Evolutionary conservation across 2,888 invertebrate genomes (phyloP).

Genomic region (Zaprionus bogoriensis): DNA sequence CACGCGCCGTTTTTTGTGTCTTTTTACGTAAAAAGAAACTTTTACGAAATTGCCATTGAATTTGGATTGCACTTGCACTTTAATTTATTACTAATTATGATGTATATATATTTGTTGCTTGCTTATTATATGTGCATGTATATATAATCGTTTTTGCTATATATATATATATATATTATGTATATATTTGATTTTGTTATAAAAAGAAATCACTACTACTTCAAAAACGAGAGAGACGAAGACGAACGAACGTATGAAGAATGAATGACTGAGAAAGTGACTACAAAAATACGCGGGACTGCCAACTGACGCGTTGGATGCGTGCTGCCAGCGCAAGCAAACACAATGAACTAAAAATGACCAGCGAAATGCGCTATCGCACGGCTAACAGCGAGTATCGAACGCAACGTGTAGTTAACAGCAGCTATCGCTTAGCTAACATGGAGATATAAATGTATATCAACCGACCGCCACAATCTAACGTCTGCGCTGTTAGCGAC

Average conservation of each 20-base stretch:
- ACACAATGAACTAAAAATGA: constrained; percentile 8
- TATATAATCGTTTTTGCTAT: constrained; percentile 37
- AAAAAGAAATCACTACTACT: constrained; percentile 57
- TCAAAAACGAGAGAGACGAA: constrained; percentile 57
- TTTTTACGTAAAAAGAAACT: constrained; percentile 68
- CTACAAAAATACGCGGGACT: constrained; percentile 41
- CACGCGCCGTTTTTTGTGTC: constrained; percentile 68
- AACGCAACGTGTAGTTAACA: not conserved
- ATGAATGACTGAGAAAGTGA: constrained; percentile 57
- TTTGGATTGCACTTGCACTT: constrained; percentile 53
- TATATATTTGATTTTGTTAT: constrained; percentile 52
- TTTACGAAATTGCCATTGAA: constrained; percentile 51
- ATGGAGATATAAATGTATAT: no score
- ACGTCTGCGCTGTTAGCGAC: not conserved
- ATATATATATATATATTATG: constrained; percentile 51
- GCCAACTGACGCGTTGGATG: constrained; percentile 20
- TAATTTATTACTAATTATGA: constrained; percentile 21
- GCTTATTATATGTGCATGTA: constrained; percentile 32
- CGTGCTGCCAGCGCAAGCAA: constrained; percentile 22
- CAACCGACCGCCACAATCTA: not conserved
- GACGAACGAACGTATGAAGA: constrained; percentile 51
- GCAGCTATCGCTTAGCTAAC: not conserved
- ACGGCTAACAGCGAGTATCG: not conserved
- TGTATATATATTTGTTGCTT: constrained; percentile 37
- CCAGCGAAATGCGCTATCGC: not conserved